These are phyloP conservation scores for Protodeltote pygarga DNA, from an alignment of 2,888 invertebrate species.

Conservation along the genomic window DNA sequence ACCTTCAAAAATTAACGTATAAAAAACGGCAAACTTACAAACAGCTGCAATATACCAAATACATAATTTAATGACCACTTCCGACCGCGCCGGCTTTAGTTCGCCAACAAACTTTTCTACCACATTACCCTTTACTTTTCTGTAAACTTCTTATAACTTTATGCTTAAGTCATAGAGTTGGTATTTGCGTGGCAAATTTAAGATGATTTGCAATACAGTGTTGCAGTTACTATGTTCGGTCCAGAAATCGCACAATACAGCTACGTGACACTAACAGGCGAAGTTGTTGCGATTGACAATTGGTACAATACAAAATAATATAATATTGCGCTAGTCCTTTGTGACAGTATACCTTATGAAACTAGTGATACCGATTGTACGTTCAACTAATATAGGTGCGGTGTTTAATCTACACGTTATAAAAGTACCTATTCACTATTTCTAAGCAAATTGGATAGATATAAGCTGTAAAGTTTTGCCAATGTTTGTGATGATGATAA, in stretches of 20 bases:
- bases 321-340: conserved; percentile 58
- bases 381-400: conserved; percentile 46
- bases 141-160: conserved; percentile 5
- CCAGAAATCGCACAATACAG: conserved; percentile 67
- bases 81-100: conserved; percentile 49
- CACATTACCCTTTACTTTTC: conserved; percentile 23
- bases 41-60: conserved; percentile 61
- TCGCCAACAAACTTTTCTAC: conserved; percentile 52
- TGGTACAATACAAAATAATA: conserved; percentile 64
- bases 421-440: too few relatives aligned
- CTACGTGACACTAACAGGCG: conserved; percentile 62
- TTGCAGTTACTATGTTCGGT: conserved; percentile 37
- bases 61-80: conserved; percentile 66
- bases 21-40: conserved; percentile 39
- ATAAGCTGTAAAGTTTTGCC: too few relatives aligned
- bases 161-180: conserved; percentile 1
- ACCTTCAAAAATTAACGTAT: conserved; percentile 10
- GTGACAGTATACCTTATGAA: conserved; percentile 58
- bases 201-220: conserved; percentile 5
- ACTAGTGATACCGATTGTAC: conserved; percentile 40
- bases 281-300: conserved; percentile 74
- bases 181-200: conserved; percentile 4
- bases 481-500: too few relatives aligned
- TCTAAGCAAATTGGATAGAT: too few relatives aligned
- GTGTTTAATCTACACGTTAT: too few relatives aligned